Evolutionary conservation across 1,140 invertebrate species (phyloP).

Genomic region (Goniozus legneri): DNA sequence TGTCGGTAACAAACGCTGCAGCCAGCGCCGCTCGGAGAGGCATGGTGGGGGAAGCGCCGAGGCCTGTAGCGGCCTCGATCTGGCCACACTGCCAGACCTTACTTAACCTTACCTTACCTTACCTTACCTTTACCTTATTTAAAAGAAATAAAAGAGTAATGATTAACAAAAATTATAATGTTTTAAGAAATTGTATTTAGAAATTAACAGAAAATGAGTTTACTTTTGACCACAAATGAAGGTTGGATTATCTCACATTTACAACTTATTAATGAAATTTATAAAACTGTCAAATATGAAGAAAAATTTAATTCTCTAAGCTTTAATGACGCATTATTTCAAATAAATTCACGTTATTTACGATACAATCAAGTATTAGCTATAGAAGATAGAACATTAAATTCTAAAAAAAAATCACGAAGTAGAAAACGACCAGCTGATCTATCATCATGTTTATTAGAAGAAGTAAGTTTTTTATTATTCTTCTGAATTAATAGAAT

Average conservation of each 20-base stretch:
- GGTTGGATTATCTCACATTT: constrained; percentile 43
- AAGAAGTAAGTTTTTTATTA: constrained; percentile 24
- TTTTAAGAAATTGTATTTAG: neutral
- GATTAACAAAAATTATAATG: no score
- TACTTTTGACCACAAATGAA: constrained; percentile 26
- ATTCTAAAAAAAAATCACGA: constrained; percentile 14
- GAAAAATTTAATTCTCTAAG: constrained; percentile 13
- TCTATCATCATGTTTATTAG: constrained; percentile 20
- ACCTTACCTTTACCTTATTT: no score
- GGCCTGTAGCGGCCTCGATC: no score
- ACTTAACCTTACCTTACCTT: no score
- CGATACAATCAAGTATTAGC: constrained; percentile 30
- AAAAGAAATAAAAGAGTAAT: no score
- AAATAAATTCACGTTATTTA: constrained; percentile 39
- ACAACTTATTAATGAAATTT: constrained; percentile 34
- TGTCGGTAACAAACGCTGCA: no score
- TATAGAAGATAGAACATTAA: constrained; percentile 3
- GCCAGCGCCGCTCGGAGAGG: no score
- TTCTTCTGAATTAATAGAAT: neutral
- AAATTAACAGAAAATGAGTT: constrained; percentile 26
- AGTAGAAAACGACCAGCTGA: constrained; percentile 23
- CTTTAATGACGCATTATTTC: constrained; percentile 35
- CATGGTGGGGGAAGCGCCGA: no score
- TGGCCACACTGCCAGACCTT: no score
- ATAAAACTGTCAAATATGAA: constrained; percentile 21